phyloP scores from a whole-genome alignment of 2,797 vertebrate species.

The Capromys pilorides region DNA sequence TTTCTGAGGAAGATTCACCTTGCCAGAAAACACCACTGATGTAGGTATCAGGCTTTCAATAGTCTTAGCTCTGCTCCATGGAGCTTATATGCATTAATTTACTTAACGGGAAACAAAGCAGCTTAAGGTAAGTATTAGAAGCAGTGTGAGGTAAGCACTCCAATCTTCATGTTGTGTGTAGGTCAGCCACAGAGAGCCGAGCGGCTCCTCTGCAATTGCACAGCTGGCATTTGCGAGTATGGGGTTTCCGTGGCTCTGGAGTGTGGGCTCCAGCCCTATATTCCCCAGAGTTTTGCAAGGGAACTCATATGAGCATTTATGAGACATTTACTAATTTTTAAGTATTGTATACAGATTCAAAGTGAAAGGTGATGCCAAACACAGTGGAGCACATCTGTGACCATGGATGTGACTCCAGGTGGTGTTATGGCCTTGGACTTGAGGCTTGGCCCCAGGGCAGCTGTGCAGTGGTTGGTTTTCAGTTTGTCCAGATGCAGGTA shows the following conservation, averaged over 20 bases:
- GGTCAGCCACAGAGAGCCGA: background rate
- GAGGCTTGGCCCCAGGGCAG: no score
- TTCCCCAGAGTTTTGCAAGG: background rate
- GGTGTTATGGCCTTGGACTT: background rate
- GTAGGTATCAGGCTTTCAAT: fast-evolving
- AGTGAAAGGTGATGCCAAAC: background rate
- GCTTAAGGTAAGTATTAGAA: background rate
- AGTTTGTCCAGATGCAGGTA: fast-evolving
- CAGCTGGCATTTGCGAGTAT: fast-evolving
- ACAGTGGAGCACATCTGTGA: fast-evolving
- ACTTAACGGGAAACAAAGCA: no score
- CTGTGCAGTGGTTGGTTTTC: background rate
- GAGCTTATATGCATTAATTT: fast-evolving
- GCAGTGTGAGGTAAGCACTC: fast-evolving
- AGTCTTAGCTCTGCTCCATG: fast-evolving
- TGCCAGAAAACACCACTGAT: background rate
- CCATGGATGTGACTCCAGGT: background rate
- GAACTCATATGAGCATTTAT: background rate
- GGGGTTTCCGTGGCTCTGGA: no score
- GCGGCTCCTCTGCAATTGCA: fast-evolving
- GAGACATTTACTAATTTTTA: background rate
- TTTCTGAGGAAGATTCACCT: background rate
- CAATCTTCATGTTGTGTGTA: fast-evolving
- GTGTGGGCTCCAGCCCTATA: fast-evolving
- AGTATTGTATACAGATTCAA: background rate